Evolutionary conservation across 1,140 invertebrate genomes (phyloP).

Genomic region (Pseudomyrmex flavicornis): DNA sequence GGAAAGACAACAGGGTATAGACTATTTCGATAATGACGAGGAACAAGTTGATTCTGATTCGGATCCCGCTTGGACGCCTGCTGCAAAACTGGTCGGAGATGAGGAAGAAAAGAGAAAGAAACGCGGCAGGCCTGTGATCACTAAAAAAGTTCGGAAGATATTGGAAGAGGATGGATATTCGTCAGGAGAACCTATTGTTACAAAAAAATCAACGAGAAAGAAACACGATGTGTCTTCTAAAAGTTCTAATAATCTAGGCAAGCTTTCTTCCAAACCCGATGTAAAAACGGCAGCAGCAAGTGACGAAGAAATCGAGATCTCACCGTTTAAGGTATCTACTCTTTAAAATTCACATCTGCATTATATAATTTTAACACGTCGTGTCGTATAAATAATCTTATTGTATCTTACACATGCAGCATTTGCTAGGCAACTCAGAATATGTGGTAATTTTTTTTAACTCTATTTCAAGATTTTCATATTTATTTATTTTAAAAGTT

Average conservation of each 20-base stretch:
- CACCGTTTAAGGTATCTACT: conserved; percentile 81
- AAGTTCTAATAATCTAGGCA: conserved; percentile 69
- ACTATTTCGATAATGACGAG: conserved; percentile 84
- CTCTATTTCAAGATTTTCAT: conserved; percentile 35
- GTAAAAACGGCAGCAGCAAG: conserved; percentile 80
- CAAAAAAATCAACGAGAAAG: conserved; percentile 78
- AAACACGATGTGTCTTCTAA: conserved; percentile 72
- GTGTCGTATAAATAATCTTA: conserved; percentile 10
- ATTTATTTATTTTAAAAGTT: not conserved
- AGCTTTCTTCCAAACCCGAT: conserved; percentile 76
- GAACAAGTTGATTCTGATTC: conserved; percentile 88
- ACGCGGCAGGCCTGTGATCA: conserved; percentile 79
- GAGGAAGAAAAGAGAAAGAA: conserved; percentile 82
- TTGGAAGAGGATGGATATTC: conserved; percentile 78
- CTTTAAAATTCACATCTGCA: not conserved
- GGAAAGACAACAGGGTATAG: conserved; percentile 78
- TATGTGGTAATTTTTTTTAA: conserved; percentile 73
- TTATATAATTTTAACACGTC: not conserved
- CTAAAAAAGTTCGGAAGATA: conserved; percentile 77
- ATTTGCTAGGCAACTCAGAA: conserved; percentile 72
- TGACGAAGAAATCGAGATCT: conserved; percentile 83
- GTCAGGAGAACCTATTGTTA: conserved; percentile 59
- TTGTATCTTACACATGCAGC: conserved; percentile 76
- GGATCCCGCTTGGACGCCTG: conserved; percentile 91
- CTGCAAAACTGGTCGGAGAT: conserved; percentile 83